Conservation (phyloP, 2,888 invertebrate genomes). For the Neoitamus cyanurus region DNA sequence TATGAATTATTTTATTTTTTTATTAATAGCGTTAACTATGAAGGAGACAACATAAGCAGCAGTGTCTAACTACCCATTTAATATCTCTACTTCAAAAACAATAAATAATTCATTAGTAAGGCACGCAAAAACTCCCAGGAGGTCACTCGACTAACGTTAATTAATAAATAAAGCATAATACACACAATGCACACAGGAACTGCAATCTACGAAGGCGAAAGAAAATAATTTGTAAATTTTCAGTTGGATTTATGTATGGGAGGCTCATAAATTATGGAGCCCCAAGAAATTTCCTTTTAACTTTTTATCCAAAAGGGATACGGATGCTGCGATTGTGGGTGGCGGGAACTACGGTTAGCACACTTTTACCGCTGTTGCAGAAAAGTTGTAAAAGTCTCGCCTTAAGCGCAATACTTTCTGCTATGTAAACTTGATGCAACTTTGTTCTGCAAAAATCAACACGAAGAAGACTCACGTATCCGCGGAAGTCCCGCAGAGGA, state of each 20-base stretch:
- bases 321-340: not conserved
- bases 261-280: not conserved
- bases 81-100: no score
- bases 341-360: not conserved
- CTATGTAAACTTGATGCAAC: constrained; percentile 35
- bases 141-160: not conserved
- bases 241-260: not conserved
- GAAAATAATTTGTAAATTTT: constrained; percentile 11
- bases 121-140: not conserved
- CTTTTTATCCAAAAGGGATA: not conserved
- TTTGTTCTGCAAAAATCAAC: constrained; percentile 10
- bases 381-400: constrained; percentile 22
- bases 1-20: no score
- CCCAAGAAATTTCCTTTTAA: not conserved
- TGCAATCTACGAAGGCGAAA: not conserved
- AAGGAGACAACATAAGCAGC: no score
- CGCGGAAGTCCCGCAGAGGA: not conserved
- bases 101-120: not conserved
- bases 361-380: constrained; percentile 10
- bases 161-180: not conserved
- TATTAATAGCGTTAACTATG: no score
- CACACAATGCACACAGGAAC: not conserved
- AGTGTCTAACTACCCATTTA: no score
- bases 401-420: constrained; percentile 11
- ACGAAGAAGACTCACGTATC: not conserved